A percentile compares a stretch with the other conserved stretches of the same genome.
Evolutionary conservation across 2,113 vertebrate species (phyloP).

Genomic region (Struthidea cinerea): DNA sequence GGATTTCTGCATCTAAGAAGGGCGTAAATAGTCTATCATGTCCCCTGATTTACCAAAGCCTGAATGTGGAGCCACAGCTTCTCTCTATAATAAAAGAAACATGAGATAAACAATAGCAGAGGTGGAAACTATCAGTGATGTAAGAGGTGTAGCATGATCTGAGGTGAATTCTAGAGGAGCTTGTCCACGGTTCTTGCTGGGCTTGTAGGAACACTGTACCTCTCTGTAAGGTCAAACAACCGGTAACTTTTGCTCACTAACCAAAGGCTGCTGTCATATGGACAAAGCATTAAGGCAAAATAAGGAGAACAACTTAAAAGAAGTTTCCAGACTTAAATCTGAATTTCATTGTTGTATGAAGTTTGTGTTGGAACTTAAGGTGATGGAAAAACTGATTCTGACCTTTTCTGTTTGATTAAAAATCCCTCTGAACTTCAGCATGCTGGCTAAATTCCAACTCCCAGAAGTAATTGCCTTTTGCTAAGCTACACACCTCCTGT

Average conservation of each 20-base stretch:
- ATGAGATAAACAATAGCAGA: background rate
- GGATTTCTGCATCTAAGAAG: background rate
- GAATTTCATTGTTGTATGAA: background rate
- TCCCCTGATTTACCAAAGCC: background rate
- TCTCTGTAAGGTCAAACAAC: background rate
- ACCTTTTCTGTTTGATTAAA: background rate
- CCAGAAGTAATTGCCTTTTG: background rate
- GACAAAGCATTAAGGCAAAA: background rate
- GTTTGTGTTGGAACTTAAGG: background rate
- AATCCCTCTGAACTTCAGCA: background rate
- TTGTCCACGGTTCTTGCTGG: background rate
- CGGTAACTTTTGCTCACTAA: background rate
- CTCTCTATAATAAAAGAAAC: background rate
- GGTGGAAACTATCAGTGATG: background rate
- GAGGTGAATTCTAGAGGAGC: background rate
- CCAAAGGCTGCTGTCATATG: background rate
- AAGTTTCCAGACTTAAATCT: background rate
- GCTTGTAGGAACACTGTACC: background rate
- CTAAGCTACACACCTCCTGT: background rate
- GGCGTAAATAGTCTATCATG: background rate
- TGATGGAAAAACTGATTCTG: conserved; percentile 28
- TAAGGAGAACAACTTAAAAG: background rate
- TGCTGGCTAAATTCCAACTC: conserved; percentile 7
- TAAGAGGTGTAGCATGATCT: background rate
- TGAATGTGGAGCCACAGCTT: background rate